Base-by-base conservation (phyloP, 2,113 vertebrate species). In the Lonchura striata region DNA sequence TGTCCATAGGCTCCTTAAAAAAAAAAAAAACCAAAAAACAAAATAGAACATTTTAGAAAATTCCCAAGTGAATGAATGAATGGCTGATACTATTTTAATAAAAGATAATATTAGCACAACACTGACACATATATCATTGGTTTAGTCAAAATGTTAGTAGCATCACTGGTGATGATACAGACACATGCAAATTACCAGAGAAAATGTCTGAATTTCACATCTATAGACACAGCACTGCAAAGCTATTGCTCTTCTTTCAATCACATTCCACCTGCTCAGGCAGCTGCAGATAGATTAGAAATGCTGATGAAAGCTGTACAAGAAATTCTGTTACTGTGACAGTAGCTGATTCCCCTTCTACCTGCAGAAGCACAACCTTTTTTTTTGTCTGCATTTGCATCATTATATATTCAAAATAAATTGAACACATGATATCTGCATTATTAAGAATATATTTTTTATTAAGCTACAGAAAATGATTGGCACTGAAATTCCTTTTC, bases 371-470 rank as follows among this genome's bases (percentile, higher is more conserved):
- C 33, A 90, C 15, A 79, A 42, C 28, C 6, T 37, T 27, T 78
- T 68, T 68, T 91, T 93, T 82, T 88, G 25, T 75, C 74, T 84
- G 42, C 15, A 7, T 91, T 94, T 82, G 44, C 53, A 31, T 85
- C 57, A 35, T 81, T 75, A 94, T 75, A n/a, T 70, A 95, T 87
- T 91, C 44, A 84, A 82, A 96, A 46, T 44, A 78, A 86, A 92
- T 92, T 89, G 71, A 91, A 71, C 44, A 78, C 24, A 42, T 24
- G 44, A 80, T 60, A 92, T 70, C 65, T 96, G 76, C 66, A 92
- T 93, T 87, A 80, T 35, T 61, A 69, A 69, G 39, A 94, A 66
- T 78, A 57, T 22, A 68, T 89, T 84, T 91, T 90, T 96, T 72
- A 91, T 94, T 92, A 93, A 91, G 59, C 35, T 83, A 47, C 70